Conservation (phyloP, 2,888 invertebrate genomes). For the Patella caerulea region DNA sequence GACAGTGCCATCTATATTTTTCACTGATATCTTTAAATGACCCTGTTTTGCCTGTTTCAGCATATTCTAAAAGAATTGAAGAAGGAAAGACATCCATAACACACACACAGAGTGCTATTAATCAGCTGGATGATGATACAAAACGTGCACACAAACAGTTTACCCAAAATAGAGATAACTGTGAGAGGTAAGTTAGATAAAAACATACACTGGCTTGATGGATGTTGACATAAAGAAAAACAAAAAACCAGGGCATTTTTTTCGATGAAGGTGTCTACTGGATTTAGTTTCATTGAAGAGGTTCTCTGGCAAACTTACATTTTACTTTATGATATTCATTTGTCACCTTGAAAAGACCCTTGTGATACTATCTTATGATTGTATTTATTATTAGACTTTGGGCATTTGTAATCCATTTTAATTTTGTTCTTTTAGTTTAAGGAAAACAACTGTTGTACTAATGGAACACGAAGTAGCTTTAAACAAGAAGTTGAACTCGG, state of each 20-base stretch:
- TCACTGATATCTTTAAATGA: too few species aligned
- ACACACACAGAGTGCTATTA: conserved; percentile 37
- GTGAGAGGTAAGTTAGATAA: conserved; percentile 37
- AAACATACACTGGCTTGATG: too few species aligned
- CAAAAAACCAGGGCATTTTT: too few species aligned
- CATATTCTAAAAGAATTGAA: conserved; percentile 39
- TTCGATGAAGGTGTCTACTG: too few species aligned
- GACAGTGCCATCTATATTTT: too few species aligned
- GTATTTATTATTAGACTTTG: not conserved
- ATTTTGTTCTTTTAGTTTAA: conserved; percentile 36
- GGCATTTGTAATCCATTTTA: not conserved
- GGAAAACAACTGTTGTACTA: conserved; percentile 44
- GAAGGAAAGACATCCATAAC: conserved; percentile 28
- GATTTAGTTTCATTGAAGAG: too few species aligned
- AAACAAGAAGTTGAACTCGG: conserved; percentile 35
- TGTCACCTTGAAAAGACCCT: too few species aligned
- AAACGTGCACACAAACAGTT: conserved; percentile 49
- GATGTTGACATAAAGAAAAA: too few species aligned
- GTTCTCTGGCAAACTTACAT: too few species aligned
- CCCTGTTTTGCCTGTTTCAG: conserved; percentile 26
- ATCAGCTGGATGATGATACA: conserved; percentile 48
- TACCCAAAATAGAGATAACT: conserved; percentile 49
- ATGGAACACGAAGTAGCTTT: conserved; percentile 47
- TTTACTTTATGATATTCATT: too few species aligned
- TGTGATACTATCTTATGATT: too few species aligned